A percentile compares a stretch with the other conserved stretches of the same genome.
Conservation (phyloP, 1,140 invertebrate species). For the Bombus superbus region DNA sequence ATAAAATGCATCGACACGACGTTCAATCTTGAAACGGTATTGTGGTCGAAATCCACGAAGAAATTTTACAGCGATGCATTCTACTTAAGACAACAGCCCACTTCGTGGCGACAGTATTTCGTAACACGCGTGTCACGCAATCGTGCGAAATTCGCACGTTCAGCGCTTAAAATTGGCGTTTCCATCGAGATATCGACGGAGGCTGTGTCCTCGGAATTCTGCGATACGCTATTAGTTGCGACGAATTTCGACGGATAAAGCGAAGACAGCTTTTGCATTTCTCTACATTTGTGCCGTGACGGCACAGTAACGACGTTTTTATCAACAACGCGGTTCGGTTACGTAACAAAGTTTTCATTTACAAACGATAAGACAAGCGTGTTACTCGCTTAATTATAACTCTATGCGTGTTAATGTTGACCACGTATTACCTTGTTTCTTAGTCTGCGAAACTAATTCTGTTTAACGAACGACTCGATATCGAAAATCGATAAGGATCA, state of each 20-base stretch:
- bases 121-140: not conserved
- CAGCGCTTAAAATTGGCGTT: too few relatives aligned
- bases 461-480: not conserved
- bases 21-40: not conserved
- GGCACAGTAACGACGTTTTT: not conserved
- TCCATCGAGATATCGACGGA: too few relatives aligned
- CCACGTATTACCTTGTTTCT: not conserved
- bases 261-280: not conserved
- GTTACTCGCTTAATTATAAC: not conserved
- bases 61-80: not conserved
- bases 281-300: not conserved
- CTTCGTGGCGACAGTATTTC: not conserved
- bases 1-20: not conserved
- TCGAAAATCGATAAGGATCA: not conserved
- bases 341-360: constrained; percentile 8
- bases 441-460: too few relatives aligned
- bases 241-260: not conserved
- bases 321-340: not conserved
- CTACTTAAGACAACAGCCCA: not conserved
- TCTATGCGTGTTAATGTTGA: not conserved
- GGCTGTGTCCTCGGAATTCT: too few relatives aligned
- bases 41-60: not conserved
- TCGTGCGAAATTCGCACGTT: not conserved
- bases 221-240: too few relatives aligned
- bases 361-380: not conserved